Evolutionary conservation across 2,888 invertebrate genomes (phyloP), one percentile per base, ranked within the genome.

Genomic region (Gastrophysa polygoni): DNA sequence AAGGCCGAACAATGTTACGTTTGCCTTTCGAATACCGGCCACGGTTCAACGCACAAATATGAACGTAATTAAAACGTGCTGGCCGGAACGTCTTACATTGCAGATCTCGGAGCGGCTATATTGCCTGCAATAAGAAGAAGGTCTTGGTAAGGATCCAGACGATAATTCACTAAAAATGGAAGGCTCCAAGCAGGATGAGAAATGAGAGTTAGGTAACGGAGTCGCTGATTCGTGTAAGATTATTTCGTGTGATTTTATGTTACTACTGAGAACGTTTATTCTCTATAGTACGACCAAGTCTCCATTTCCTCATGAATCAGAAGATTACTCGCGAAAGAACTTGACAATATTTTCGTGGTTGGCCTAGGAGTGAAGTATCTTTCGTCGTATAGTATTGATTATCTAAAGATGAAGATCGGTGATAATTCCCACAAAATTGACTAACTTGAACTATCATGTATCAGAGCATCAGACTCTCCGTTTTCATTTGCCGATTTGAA

Each of bases 41-140:
- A 66, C 66, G 66, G 66, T 62, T 66, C 63, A 68, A 66, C 68
- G 68, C 68, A 68, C 68, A 68, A 68, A 68, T 68, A 68, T 68
- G 68, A 66, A 64, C 66, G 68, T 64, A 68, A 68, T 68, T 68
- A 68, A 68, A 68, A 68, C 66, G 57, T 38, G n/a, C 38, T n/a
- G 62, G 66, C 64, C 48, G 59, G 59, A 55, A 55, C 54, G 57
- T 60, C 65, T 66, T 62, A 58, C 62, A 59, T 60, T 66, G 59
- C 61, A 46, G 60, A 48, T 57, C 57, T 57, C 34, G 17, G 48
- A 34, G 55, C 58, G 62, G 62, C 50, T 57, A 62, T 57, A 62
- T 62, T 62, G 62, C 62, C 62, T 62, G 62, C 58, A 62, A 62
- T 62, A 62, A 58, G 62, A 50, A 29, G 55, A 29, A n/a, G 21